A percentile compares a stretch with the other conserved stretches of the same genome.
Evolutionary conservation across 2,797 vertebrate genomes (phyloP).

Genomic region (Characodon lateralis): DNA sequence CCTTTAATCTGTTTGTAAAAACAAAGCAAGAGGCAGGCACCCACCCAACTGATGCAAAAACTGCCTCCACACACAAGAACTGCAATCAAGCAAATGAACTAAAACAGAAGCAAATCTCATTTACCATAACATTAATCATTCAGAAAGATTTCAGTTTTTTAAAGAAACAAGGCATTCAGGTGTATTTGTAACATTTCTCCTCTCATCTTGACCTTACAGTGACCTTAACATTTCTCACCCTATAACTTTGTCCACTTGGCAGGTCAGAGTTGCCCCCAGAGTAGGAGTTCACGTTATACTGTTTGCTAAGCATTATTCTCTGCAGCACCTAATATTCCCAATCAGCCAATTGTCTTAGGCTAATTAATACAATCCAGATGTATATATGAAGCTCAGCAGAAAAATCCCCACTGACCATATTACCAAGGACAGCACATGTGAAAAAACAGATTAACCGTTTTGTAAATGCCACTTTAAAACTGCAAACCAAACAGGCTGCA

Average conservation of each 20-base stretch:
- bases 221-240: constrained; percentile 68
- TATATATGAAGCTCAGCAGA: constrained; percentile 33
- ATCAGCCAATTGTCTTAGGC: constrained; percentile 15
- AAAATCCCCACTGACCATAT: constrained; percentile 37
- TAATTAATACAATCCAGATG: constrained; percentile 48
- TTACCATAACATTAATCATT: not conserved
- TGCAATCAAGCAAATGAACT: not conserved
- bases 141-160: not conserved
- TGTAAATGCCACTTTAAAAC: constrained; percentile 36
- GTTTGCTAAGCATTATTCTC: constrained; percentile 8
- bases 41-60: not conserved
- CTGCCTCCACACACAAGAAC: not conserved
- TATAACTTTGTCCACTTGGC: constrained; percentile 56
- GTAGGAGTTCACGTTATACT: constrained; percentile 13
- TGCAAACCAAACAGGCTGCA: constrained; percentile 6
- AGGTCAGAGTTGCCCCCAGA: constrained; percentile 15
- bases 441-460: constrained; percentile 31
- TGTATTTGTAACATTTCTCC: not conserved
- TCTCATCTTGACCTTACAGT: constrained; percentile 65
- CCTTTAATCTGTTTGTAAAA: not conserved
- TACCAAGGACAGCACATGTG: constrained; percentile 48
- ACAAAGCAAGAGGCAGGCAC: not conserved
- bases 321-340: constrained; percentile 19
- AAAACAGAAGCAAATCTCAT: not conserved
- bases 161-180: not conserved